phyloP scores from a whole-genome alignment of 2,113 vertebrate genomes.

The Suncus etruscus region DNA sequence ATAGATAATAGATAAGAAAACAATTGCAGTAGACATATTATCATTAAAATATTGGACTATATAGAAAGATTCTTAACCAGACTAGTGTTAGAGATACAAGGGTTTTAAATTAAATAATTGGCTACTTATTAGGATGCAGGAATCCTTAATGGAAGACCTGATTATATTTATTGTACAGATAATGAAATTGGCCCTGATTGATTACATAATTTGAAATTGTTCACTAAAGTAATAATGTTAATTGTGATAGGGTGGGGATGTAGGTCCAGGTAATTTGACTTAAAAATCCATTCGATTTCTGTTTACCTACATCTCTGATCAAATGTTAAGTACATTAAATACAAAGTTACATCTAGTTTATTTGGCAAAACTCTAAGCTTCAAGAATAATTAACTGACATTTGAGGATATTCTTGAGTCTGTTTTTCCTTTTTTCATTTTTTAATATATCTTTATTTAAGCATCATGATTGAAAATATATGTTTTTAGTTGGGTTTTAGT shows the following conservation, averaged over 20 bases:
- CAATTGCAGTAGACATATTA: neutral
- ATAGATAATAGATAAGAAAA: neutral
- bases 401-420: too few species aligned
- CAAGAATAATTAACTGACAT: too few species aligned
- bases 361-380: conserved; percentile 19
- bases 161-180: conserved; percentile 39
- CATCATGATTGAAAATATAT: too few species aligned
- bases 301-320: neutral
- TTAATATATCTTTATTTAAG: too few species aligned
- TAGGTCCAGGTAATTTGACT: neutral
- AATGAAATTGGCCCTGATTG: neutral
- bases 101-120: neutral
- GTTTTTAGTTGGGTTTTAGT: too few species aligned
- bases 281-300: conserved; percentile 21
- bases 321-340: conserved; percentile 9
- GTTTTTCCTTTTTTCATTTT: too few species aligned
- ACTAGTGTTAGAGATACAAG: neutral
- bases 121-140: neutral
- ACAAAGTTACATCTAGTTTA: neutral
- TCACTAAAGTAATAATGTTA: neutral
- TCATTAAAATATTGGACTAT: neutral
- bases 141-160: neutral
- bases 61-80: neutral
- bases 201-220: conserved; percentile 9
- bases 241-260: neutral